These are phyloP conservation scores for Drosophila teissieri DNA, from an alignment of 1,140 invertebrate species.

Conservation along the genomic window DNA sequence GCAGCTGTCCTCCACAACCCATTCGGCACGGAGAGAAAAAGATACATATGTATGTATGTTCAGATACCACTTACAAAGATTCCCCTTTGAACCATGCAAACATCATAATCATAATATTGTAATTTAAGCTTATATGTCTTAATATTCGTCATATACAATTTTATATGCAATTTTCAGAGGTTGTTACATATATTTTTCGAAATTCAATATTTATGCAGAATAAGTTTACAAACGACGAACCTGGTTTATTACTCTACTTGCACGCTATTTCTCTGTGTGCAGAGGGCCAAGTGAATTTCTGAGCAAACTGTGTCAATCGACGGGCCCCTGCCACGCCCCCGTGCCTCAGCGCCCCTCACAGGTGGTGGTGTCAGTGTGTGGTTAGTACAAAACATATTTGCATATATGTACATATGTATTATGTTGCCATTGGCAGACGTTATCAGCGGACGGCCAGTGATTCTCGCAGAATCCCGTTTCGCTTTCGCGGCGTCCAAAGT, in stretches of 20 bases:
- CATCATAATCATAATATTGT: too few species aligned
- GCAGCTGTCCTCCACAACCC: conserved; percentile 2
- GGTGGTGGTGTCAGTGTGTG: conserved; percentile 34
- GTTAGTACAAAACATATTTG: not conserved
- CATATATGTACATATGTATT: not conserved
- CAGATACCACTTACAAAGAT: too few species aligned
- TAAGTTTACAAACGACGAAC: too few species aligned
- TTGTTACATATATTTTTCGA: too few species aligned
- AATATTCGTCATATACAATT: too few species aligned
- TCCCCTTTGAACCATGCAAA: too few species aligned
- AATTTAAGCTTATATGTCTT: too few species aligned
- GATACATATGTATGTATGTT: too few species aligned
- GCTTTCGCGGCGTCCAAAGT: conserved; percentile 50
- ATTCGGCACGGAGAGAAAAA: conserved; percentile 11
- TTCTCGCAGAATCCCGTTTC: conserved; percentile 34
- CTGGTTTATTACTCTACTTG: too few species aligned
- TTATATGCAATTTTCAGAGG: too few species aligned
- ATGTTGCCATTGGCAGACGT: not conserved
- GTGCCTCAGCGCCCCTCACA: conserved; percentile 8
- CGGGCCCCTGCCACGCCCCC: not conserved
- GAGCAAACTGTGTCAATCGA: conserved; percentile 46
- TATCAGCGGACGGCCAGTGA: conserved; percentile 11
- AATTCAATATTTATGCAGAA: too few species aligned
- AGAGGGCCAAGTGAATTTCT: not conserved
- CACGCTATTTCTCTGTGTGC: not conserved